Evolutionary conservation across 2,797 vertebrate genomes (phyloP).

Genomic region (Synanceia verrucosa): DNA sequence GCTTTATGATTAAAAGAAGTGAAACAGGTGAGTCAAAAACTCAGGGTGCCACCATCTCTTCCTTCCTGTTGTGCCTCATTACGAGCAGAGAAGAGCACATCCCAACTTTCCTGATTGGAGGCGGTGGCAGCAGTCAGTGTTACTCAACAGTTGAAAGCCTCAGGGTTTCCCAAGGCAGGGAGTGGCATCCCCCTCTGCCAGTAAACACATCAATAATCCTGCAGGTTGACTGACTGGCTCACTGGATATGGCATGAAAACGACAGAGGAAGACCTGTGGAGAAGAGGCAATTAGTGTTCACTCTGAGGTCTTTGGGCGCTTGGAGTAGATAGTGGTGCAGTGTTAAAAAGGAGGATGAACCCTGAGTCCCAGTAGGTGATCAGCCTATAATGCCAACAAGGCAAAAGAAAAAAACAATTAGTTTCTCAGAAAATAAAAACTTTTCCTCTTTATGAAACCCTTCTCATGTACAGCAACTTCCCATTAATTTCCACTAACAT

Average conservation of each 20-base stretch:
- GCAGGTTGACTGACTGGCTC: conserved; percentile 64
- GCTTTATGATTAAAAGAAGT: conserved; percentile 30
- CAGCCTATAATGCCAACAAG: conserved; percentile 3
- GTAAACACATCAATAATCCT: conserved; percentile 75
- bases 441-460: not conserved
- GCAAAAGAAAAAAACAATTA: conserved; percentile 10
- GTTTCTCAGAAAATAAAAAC: conserved; percentile 1
- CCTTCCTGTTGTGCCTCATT: conserved; percentile 37
- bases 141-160: conserved; percentile 69
- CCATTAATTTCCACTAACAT: not conserved
- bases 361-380: conserved; percentile 22
- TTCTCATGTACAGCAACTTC: not conserved
- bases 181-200: conserved; percentile 42
- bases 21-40: conserved; percentile 34
- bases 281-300: conserved; percentile 59
- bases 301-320: conserved; percentile 17
- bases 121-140: conserved; percentile 51
- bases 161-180: conserved; percentile 66
- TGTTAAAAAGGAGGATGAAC: conserved; percentile 14
- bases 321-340: conserved; percentile 37
- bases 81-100: conserved; percentile 35
- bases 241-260: conserved; percentile 47
- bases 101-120: conserved; percentile 44
- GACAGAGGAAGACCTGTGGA: conserved; percentile 48
- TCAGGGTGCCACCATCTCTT: conserved; percentile 15